Conservation (phyloP, 2,888 invertebrate species). For the Acleris holmiana region DNA sequence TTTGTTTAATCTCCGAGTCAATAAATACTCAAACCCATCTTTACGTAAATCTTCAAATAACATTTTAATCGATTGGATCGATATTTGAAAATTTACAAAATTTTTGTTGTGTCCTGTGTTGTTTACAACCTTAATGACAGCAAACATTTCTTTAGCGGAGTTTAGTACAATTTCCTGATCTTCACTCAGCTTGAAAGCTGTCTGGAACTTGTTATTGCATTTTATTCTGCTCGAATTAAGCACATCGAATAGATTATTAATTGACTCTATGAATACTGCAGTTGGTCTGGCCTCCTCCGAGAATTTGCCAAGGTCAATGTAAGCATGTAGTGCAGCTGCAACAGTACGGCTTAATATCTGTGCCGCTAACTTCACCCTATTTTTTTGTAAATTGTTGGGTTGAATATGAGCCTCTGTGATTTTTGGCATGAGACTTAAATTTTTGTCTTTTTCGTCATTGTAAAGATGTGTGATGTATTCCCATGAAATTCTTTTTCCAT, state of each 20-base stretch:
- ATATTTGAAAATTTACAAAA: constrained; percentile 36
- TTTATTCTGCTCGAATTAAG: constrained; percentile 37
- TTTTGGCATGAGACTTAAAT: constrained; percentile 5
- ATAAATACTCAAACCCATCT: constrained; percentile 27
- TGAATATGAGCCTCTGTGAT: constrained; percentile 8
- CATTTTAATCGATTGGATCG: constrained; percentile 32
- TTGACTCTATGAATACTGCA: constrained; percentile 26
- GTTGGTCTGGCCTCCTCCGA: constrained; percentile 13
- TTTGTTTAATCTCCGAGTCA: constrained; percentile 34
- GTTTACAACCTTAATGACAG: constrained; percentile 17
- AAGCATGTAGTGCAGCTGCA: constrained; percentile 1
- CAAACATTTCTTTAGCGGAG: constrained; percentile 30
- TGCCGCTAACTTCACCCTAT: background rate
- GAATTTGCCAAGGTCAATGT: background rate
- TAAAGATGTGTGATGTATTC: background rate
- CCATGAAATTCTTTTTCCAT: constrained; percentile 4
- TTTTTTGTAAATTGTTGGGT: constrained; percentile 12
- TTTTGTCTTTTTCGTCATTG: constrained; percentile 3
- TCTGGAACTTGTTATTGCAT: constrained; percentile 31
- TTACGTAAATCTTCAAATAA: constrained; percentile 32
- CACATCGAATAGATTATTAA: constrained; percentile 38
- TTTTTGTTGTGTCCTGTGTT: constrained; percentile 26
- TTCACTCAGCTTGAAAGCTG: constrained; percentile 20
- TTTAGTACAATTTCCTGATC: constrained; percentile 29
- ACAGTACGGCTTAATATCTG: constrained; percentile 18